Evolutionary conservation across 2,888 invertebrate species (phyloP).

Genomic region (Bombylius discolor): DNA sequence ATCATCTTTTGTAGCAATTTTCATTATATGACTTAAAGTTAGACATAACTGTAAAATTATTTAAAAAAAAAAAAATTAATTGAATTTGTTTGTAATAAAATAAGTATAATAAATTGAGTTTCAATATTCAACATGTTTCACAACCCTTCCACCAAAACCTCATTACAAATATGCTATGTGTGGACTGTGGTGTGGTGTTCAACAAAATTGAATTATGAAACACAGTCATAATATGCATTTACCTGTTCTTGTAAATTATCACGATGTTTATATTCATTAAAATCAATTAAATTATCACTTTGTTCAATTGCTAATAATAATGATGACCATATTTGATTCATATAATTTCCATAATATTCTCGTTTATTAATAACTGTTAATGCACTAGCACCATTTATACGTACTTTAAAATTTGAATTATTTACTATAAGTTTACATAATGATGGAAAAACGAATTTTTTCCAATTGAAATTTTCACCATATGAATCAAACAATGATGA

Average conservation of each 20-base stretch:
- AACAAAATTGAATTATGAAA: too few relatives aligned
- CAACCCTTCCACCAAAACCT: too few relatives aligned
- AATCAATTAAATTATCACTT: constrained; percentile 65
- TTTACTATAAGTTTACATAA: constrained; percentile 53
- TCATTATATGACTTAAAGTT: constrained; percentile 57
- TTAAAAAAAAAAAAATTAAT: background rate
- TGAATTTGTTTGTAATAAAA: background rate
- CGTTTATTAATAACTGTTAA: constrained; percentile 49
- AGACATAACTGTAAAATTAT: constrained; percentile 53
- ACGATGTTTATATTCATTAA: constrained; percentile 72
- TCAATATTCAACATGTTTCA: too few relatives aligned
- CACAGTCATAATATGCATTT: constrained; percentile 11
- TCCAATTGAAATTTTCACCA: constrained; percentile 20
- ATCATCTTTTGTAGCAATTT: constrained; percentile 45
- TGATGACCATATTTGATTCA: constrained; percentile 52
- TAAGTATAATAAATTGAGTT: too few relatives aligned
- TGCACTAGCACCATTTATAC: constrained; percentile 73
- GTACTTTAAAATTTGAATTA: constrained; percentile 77
- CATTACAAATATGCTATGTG: background rate
- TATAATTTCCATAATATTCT: constrained; percentile 50
- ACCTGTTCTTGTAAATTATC: constrained; percentile 78
- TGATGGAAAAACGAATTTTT: constrained; percentile 51
- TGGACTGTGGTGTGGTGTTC: too few relatives aligned
- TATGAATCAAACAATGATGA: constrained; percentile 27
- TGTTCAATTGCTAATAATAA: constrained; percentile 62